Evolutionary conservation across 2,113 vertebrate genomes (phyloP), one percentile per base, ranked within the genome.

Genomic region (Urocitellus parryii): DNA sequence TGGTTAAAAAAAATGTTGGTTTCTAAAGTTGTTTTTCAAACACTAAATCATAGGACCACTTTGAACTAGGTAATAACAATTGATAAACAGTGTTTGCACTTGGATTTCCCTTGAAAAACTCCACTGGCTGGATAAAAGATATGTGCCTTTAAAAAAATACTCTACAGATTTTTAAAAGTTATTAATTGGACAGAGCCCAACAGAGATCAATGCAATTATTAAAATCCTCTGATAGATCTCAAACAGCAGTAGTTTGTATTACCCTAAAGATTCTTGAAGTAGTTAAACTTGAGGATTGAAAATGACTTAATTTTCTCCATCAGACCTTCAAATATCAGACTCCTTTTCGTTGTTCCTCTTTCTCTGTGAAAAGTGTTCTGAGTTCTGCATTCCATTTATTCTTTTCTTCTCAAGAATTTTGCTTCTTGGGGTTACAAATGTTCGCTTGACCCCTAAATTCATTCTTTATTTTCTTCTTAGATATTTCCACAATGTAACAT

Each of bases 21-120:
- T 94, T 83, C 18, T 45, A 80, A 91, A 85, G 48, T 79, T 95
- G 20, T 67, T 77, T 82, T 45, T 70, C 48, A 82, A 70, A 45
- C 29, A 70, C 12, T 86, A 51, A 86, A 88, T 37, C 42, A 45
- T 61, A 87, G 42, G 25, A 77, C 5, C 12, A 29, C 39, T 48
- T 58, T 78, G 61, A 73, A 93, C 29, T 70, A 63, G 12, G 25
- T 63, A 76, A 70, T 80, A 68, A 90, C n/a, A 65, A 61, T 9
- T 68, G 7, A 82, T 74, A 67, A 65, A 56, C 34, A 76, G 20
- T 34, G 8, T 45, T 96, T 74, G 20, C 83, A 85, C 84, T 80
- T 90, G 24, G 18, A 78, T 79, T 83, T 87, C 9, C n/a, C 53
- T 91, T 88, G 20, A 87, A 74, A 73, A 84, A 34, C 7, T 82